Base-by-base conservation (phyloP, 2,113 vertebrate genomes). In the Oreochromis aureus region DNA sequence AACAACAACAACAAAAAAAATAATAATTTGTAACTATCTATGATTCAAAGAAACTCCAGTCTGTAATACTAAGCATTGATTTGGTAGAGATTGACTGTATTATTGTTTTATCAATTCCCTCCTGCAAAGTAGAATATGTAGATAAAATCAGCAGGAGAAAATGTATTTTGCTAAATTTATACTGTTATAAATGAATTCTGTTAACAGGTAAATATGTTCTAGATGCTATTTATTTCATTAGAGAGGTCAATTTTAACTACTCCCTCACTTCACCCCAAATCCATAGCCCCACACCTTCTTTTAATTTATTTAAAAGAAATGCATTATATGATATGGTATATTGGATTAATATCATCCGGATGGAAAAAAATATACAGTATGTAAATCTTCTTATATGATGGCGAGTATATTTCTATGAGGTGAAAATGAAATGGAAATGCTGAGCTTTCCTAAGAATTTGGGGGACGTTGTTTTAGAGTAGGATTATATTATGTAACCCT, bases 91-190 rank as follows among this genome's bases (percentile, higher is more conserved):
- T 82, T 95, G 89, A 91, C 91, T 96, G 95, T 96, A 94, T 95
- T 94, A 89, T 94, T 95, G 94, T 96, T 95, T 78, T 92, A 95
- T 95, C 32, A 81, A 94, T 92, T 91, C 89, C 92, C 95, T 95
- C 95, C 96, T 94, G 91, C 95, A 93, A 94, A 95, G 93, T 96
- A 96, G 93, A 96, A 91, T 94, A 95, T 96, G 93, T 95, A 96
- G 95, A 97, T 96, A 96, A 94, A 94, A 95, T 95, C 90, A 90
- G 90, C 91, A 90, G 92, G 86, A 94, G 93, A 95, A 95, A 94
- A 95, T 95, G 96, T 97, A 97, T 97, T 96, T 97, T 97, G 96
- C 95, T 97, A 96, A 95, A 96, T 96, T 97, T 96, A 92, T 97
- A 96, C 94, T 86, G 94, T 95, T 93, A 92, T 91, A 94, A 94